Percentiles rank a stretch among this genome's conserved stretches.
These are phyloP conservation scores for Haemorhous mexicanus DNA, from an alignment of 2,113 vertebrate genomes.

Conservation along the genomic window DNA sequence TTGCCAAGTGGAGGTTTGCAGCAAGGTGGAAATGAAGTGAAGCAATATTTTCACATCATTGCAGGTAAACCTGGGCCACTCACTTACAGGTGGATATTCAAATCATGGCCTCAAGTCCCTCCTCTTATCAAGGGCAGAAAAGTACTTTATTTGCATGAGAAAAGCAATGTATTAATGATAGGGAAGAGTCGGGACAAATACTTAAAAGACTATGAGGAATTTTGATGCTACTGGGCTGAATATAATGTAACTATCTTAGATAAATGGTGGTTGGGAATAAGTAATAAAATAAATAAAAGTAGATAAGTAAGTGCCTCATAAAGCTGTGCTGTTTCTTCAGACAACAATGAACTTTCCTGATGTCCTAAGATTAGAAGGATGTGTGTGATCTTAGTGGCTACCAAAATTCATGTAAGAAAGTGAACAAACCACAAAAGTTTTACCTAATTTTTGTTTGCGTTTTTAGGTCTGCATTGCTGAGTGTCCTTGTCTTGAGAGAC, in stretches of 20 bases:
- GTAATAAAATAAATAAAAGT: background rate
- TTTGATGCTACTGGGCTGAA: background rate
- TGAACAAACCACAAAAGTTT: background rate
- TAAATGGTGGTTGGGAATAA: background rate
- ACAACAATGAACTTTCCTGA: background rate
- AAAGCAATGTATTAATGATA: background rate
- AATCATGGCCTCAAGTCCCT: background rate
- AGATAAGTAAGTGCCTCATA: background rate
- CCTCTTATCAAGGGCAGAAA: background rate
- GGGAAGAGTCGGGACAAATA: background rate
- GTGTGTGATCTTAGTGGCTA: background rate
- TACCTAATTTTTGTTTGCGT: background rate
- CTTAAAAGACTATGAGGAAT: background rate
- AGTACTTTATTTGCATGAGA: background rate
- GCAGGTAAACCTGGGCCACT: background rate
- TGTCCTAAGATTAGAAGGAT: background rate
- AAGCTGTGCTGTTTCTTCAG: background rate
- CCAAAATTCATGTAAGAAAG: background rate
- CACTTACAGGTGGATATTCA: background rate
- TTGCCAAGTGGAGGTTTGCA: background rate
- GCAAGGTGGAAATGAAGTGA: background rate
- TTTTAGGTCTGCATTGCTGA: background rate
- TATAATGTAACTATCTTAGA: background rate
- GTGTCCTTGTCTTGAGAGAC: background rate
- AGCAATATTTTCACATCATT: background rate